Base-by-base conservation (phyloP, 2,113 vertebrate genomes). In the Natator depressus region DNA sequence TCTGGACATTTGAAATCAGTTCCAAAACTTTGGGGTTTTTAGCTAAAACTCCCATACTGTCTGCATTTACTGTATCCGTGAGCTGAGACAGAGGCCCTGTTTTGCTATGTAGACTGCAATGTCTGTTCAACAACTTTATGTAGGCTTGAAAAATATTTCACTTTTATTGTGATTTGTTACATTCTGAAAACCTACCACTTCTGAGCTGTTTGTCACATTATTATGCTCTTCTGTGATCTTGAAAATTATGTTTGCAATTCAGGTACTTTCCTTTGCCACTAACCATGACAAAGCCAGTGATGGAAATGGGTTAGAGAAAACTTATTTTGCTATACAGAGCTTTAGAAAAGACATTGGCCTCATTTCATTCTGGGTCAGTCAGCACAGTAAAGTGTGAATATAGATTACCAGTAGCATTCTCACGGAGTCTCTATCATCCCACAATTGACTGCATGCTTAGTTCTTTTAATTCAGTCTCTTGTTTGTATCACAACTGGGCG, bases 301-400 rank as follows among this genome's bases (percentile, higher is more conserved):
- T 93, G 82, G 95, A 85, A 96, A 86, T 38, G 65, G 54, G 81
- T 95, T 86, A 94, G 51, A 27, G 76, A 84, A 53, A 96, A 91
- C 89, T 90, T 95, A 38, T 80, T 95, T 96, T 96, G 89, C 85
- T 93, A 87, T 42, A 59, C 86, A 88, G 94, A 95, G 65, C 91
- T 96, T 96, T 95, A 90, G 93, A 95, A 95, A 90, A 94, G 94
- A 90, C 91, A 89, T 96, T 96, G 97, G 93, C 93, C 93, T 88
- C 62, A 82, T 96, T 97, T 97, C 97, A 95, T 97, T 96, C 90
- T 93, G 93, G 94, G 95, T 95, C 89, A 97, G 62, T 85, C 93
- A 83, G 2, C 91, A 55, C 47, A 65, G 49, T 79, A 80, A 85
- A 82, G 47, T 82, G 83, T 85, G 95, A 93, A 93, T 96, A 12